Percentiles rank a stretch among this genome's conserved stretches.
Conservation (phyloP, 2,888 invertebrate genomes). For the Rosalia funebris region DNA sequence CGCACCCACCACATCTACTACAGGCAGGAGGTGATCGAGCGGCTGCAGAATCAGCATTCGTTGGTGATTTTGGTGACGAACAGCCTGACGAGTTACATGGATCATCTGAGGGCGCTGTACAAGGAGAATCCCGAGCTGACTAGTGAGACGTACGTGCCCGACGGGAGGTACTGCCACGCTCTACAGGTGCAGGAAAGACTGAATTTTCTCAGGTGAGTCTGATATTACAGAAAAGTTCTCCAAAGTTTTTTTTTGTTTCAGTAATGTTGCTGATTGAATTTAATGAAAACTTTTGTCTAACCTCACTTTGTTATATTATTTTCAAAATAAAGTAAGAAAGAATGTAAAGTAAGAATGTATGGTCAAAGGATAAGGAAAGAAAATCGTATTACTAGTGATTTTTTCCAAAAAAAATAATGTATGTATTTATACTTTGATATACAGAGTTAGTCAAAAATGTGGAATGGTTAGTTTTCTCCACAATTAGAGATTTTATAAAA, state of each 20-base stretch:
- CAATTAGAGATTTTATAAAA: too few species aligned
- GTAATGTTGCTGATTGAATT: too few species aligned
- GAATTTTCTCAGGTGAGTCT: conserved; percentile 78
- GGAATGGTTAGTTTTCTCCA: too few species aligned
- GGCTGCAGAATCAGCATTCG: conserved; percentile 90
- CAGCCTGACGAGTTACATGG: conserved; percentile 92
- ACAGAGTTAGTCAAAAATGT: too few species aligned
- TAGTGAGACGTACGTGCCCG: conserved; percentile 81
- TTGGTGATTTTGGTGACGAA: conserved; percentile 93
- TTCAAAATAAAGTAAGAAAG: too few species aligned
- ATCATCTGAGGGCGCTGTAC: conserved; percentile 76
- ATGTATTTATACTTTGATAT: too few species aligned
- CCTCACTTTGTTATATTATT: too few species aligned
- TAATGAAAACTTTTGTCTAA: too few species aligned
- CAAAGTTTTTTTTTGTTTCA: background rate
- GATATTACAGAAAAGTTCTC: background rate
- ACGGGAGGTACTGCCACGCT: conserved; percentile 90
- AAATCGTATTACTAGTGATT: too few species aligned
- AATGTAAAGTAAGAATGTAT: too few species aligned
- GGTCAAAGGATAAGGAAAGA: too few species aligned
- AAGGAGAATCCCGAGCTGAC: conserved; percentile 81
- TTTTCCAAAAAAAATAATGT: too few species aligned
- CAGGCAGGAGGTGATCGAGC: conserved; percentile 75
- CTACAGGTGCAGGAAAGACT: conserved; percentile 94
- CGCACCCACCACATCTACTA: conserved; percentile 70